These are phyloP conservation scores for Lemur catta DNA, from an alignment of 2,797 vertebrate species.

Conservation along the genomic window DNA sequence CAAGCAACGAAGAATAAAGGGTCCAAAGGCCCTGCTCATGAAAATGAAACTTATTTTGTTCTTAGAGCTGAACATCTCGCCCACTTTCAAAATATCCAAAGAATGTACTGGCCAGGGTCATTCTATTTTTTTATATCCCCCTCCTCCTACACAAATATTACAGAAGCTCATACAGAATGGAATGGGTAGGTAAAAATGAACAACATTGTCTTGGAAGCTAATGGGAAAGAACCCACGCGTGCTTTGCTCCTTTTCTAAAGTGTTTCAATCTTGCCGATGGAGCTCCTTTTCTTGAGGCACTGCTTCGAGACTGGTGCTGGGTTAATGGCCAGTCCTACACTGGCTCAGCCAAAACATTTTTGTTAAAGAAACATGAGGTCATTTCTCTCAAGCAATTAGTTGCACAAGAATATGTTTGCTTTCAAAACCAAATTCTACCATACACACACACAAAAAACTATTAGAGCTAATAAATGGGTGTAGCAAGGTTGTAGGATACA, in stretches of 20 bases:
- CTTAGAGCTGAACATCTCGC: slow-evolving; percentile 47
- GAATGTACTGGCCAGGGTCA: slow-evolving; percentile 53
- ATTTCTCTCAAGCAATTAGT: slow-evolving; percentile 43
- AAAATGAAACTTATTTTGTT: background rate
- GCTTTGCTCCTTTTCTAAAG: background rate
- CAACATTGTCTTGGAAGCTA: background rate
- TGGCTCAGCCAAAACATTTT: background rate
- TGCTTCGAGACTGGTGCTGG: background rate
- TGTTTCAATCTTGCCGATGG: background rate
- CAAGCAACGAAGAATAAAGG: slow-evolving; percentile 16
- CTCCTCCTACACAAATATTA: slow-evolving; percentile 50
- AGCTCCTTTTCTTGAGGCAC: background rate
- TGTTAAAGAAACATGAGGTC: slow-evolving; percentile 45
- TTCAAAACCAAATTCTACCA: slow-evolving; percentile 59
- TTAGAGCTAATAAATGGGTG: slow-evolving; percentile 41
- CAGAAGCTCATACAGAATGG: background rate
- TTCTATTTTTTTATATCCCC: background rate
- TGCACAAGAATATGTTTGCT: slow-evolving; percentile 49
- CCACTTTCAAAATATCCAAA: slow-evolving; percentile 62
- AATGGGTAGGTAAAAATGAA: slow-evolving; percentile 30
- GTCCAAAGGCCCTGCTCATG: background rate
- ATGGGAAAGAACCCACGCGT: background rate
- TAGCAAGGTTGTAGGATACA: background rate
- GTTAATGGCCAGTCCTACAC: background rate
- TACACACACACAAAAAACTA: background rate